Base-by-base conservation (phyloP, 2,888 invertebrate species). In the Pycnomerus fuliginosus region DNA sequence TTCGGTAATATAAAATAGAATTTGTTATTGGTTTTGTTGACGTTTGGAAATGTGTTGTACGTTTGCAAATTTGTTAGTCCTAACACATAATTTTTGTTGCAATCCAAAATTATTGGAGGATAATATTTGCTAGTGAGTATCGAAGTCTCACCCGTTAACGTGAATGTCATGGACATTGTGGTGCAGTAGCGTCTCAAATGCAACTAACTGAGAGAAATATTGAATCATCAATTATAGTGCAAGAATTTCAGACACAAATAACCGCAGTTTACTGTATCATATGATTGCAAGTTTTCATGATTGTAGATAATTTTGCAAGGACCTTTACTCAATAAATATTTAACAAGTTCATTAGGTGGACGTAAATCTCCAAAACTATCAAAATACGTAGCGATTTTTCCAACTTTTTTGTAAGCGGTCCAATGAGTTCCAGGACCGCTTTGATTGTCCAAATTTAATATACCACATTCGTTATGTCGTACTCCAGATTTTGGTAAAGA, bases 291-390 rank as follows among this genome's bases (percentile, higher is more conserved):
- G 3, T 11, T 7, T 7, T 31, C 3, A 30, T n/a, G 30, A 30
- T 28, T 1, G 23, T 5, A 20, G 13, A 27, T 32, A 30, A 37
- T 43, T 37, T 13, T 39, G 44, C 11, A 38, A 45, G 16, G 49
- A 53, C 44, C 27, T 47, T 32, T 20, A 5, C 10, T 17, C 10
- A 11, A 1, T 8, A 32, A 32, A 32, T 32, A 32, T 20, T 35
- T 4, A 10, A 28, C 13, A 16, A 28, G 3, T 16, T 36, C 36
- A n/a, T n/a, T 27, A 7, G 37, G 37, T 29, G 29, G 37, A 29
- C 17, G 16, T 1, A 37, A 8, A 30, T 29, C 13, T 3, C 29
- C 37, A 30, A 16, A 37, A 22, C 37, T 37, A 17, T 30, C 37
- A 14, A 37, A 37, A 16, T 37, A 37, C 2, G n/a, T 7, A 4